These are phyloP conservation scores for Hydraecia micacea DNA, from an alignment of 2,888 invertebrate species.

Conservation along the genomic window DNA sequence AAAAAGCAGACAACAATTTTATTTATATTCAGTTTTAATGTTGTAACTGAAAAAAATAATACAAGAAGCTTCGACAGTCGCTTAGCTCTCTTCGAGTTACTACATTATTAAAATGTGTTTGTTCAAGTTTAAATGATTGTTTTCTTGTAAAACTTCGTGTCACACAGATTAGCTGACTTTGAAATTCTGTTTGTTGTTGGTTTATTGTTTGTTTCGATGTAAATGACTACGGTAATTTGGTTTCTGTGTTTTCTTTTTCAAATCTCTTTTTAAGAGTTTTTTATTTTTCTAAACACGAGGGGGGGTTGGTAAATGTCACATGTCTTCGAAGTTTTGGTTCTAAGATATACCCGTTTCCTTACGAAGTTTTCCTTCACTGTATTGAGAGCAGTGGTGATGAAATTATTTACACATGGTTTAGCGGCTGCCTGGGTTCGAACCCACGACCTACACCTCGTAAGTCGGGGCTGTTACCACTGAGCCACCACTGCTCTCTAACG, in stretches of 20 bases:
- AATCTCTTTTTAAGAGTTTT: neutral
- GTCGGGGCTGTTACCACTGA: too few relatives aligned
- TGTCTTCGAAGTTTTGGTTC: too few relatives aligned
- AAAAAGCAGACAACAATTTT: constrained; percentile 62
- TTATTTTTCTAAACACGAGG: too few relatives aligned
- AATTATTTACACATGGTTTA: too few relatives aligned
- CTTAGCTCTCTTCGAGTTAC: constrained; percentile 47
- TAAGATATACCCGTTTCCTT: too few relatives aligned
- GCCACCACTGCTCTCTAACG: too few relatives aligned
- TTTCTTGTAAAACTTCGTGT: constrained; percentile 41
- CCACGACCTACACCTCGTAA: too few relatives aligned
- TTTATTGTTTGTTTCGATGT: constrained; percentile 20
- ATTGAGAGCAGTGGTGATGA: too few relatives aligned
- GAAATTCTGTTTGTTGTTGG: constrained; percentile 36
- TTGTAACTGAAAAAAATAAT: constrained; percentile 64
- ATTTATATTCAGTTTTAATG: constrained; percentile 70
- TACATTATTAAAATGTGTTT: constrained; percentile 58
- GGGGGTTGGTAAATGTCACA: too few relatives aligned
- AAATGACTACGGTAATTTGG: constrained; percentile 7
- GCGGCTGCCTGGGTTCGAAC: too few relatives aligned
- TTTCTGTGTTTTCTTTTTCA: neutral
- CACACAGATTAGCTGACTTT: constrained; percentile 37
- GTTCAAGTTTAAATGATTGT: constrained; percentile 56
- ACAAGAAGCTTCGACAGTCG: constrained; percentile 41
- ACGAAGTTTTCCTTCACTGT: too few relatives aligned